Base-by-base conservation (phyloP, 53 echinoderm and acorn worm species). In the Holothuria scabra region DNA sequence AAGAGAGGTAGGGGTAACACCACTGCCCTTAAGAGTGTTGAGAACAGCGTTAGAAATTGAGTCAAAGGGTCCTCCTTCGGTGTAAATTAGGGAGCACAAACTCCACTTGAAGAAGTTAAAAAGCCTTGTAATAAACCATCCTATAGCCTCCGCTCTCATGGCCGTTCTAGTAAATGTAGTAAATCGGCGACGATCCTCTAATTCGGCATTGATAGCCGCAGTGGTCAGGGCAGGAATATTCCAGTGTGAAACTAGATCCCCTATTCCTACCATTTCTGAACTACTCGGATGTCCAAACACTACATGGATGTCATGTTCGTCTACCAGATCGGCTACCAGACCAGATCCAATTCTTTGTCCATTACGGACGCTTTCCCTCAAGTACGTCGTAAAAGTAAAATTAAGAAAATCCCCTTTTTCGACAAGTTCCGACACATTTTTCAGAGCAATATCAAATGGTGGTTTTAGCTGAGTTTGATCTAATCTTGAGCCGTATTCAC, bases 161-260 rank as follows among this genome's bases (percentile, higher is more conserved):
- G 87, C 60, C 4, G 63, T 76, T 21, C 87, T 56, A 29, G 86
- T 90, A 10, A 93, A 83, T 1, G 90, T 90, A 9, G 83, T 72
- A 46, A 60, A 90, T 3, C 93, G 86, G 2, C 33, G 32, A 20
- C 90, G 90, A 56, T 93, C 88, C 21, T 90, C 88, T 32, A 93
- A 58, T 24, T 74, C 83, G 0, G 24, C 22, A 1, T 76, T 32
- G 29, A 84, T 71, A 20, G 75, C 59, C 31, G 78, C 85, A 32
- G 56, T 32, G 13, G 82, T 66, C 19, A 89, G 10, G 32, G 84
- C 85, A 22, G 89, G 60, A 8, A 89, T 38, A 33, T 84, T 68
- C 89, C 89, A 89, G 71, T 71, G 34, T 22, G 44, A 24, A n/a
- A 72, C 72, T 11, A 72, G 26, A 72, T 72, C 72, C 11, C 32